A percentile compares a stretch with the other conserved stretches of the same genome.
Evolutionary conservation across 2,797 vertebrate genomes (phyloP).

Genomic region (Chiroxiphia lanceolata): DNA sequence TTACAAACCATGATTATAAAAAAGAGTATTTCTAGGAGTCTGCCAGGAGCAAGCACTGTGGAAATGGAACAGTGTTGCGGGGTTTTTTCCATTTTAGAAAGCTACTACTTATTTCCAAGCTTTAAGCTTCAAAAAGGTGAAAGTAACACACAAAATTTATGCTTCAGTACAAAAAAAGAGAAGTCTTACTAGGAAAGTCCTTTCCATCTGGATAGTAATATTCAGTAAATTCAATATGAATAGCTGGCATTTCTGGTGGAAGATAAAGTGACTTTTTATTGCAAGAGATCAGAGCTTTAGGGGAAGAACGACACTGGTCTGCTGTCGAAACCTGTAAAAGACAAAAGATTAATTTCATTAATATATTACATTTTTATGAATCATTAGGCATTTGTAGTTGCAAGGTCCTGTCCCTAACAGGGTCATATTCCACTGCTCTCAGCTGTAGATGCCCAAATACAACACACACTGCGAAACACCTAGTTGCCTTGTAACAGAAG

Average conservation of each 20-base stretch:
- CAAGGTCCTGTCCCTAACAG: neutral
- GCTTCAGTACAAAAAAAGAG: neutral
- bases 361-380: neutral
- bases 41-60: neutral
- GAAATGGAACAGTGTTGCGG: neutral
- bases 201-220: slow-evolving; percentile 98
- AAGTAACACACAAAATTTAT: neutral
- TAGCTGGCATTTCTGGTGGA: slow-evolving; percentile 96
- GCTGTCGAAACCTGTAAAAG: slow-evolving; percentile 91
- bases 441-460: neutral
- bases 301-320: slow-evolving; percentile 93
- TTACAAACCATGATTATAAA: neutral
- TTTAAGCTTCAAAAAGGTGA: neutral
- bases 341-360: neutral
- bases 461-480: neutral
- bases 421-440: neutral
- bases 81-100: neutral
- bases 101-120: neutral
- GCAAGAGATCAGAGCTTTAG: slow-evolving; percentile 96
- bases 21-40: neutral
- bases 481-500: neutral
- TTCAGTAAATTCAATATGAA: slow-evolving; percentile 96
- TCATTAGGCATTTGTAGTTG: neutral
- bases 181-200: slow-evolving; percentile 91
- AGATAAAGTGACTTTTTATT: slow-evolving; percentile 98